These are phyloP conservation scores for Myiopsitta monachus DNA, from an alignment of 2,113 vertebrate genomes.

Conservation along the genomic window DNA sequence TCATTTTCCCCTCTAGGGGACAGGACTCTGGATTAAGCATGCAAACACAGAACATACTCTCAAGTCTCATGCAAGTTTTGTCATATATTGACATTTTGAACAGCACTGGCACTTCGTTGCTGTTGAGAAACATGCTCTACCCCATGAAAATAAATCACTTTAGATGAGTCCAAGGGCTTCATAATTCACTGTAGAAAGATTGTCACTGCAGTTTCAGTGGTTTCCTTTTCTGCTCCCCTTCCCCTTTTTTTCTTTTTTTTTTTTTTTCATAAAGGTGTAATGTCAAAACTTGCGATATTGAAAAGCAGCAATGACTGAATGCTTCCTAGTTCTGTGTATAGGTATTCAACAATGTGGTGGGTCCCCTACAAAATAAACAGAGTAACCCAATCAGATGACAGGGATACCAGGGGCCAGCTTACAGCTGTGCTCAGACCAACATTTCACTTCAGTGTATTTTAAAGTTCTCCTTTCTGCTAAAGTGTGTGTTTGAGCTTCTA, in stretches of 20 bases:
- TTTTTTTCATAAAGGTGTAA: neutral
- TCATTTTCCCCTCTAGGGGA: neutral
- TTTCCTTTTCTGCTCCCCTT: neutral
- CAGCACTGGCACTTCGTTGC: neutral
- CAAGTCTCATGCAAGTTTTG: accelerated
- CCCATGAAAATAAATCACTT: neutral
- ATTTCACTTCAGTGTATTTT: neutral
- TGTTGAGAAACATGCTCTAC: neutral
- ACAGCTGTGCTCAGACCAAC: neutral
- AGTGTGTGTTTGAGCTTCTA: neutral
- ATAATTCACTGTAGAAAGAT: neutral
- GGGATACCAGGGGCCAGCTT: neutral
- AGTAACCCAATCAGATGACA: neutral
- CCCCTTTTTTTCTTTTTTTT: neutral
- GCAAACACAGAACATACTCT: neutral
- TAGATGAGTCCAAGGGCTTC: neutral
- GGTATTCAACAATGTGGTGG: neutral
- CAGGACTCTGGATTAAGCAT: neutral
- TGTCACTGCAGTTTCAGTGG: neutral
- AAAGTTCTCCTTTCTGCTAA: neutral
- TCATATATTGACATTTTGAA: neutral
- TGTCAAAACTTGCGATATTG: neutral
- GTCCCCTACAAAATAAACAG: neutral
- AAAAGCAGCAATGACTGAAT: neutral
- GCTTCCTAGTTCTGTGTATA: neutral